Conservation (phyloP, 2,797 vertebrate genomes). For the Enteromius mattozi region DNA sequence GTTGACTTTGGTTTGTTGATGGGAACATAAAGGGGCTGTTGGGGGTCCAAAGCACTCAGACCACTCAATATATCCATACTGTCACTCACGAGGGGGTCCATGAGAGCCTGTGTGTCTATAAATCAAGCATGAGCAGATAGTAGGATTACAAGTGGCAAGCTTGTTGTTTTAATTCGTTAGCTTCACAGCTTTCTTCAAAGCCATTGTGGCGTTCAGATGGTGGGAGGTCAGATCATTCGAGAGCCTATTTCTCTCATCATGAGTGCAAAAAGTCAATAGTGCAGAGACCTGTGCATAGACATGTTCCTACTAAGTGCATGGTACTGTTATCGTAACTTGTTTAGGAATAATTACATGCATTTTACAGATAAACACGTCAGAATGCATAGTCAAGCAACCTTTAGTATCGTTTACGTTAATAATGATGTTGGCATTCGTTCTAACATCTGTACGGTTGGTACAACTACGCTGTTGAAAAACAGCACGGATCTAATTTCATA, state of each 20-base stretch:
- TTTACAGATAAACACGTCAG: not conserved
- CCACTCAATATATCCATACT: slow-evolving; percentile 39
- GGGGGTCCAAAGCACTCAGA: slow-evolving; percentile 32
- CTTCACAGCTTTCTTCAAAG: slow-evolving; percentile 9
- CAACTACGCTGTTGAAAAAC: slow-evolving; percentile 10
- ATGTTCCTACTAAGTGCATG: not conserved
- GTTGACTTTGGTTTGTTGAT: slow-evolving; percentile 31
- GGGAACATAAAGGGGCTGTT: slow-evolving; percentile 29
- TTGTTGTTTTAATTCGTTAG: slow-evolving; percentile 37
- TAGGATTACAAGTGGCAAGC: slow-evolving; percentile 45
- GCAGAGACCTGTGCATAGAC: slow-evolving; percentile 2
- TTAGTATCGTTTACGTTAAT: slow-evolving; percentile 26
- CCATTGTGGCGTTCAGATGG: not conserved
- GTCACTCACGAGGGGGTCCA: slow-evolving; percentile 1
- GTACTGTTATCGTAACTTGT: not conserved
- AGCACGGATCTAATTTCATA: slow-evolving; percentile 23
- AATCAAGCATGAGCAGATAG: slow-evolving; percentile 16
- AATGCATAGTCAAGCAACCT: not conserved
- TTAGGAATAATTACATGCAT: slow-evolving; percentile 18
- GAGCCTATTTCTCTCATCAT: slow-evolving; percentile 16
- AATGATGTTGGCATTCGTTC: slow-evolving; percentile 5
- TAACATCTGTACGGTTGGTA: slow-evolving; percentile 7
- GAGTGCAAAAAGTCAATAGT: slow-evolving; percentile 26
- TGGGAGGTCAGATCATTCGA: slow-evolving; percentile 7
- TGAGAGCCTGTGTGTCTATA: not conserved